phyloP scores from a whole-genome alignment of 2,888 invertebrate genomes.

The Agrypnus murinus region DNA sequence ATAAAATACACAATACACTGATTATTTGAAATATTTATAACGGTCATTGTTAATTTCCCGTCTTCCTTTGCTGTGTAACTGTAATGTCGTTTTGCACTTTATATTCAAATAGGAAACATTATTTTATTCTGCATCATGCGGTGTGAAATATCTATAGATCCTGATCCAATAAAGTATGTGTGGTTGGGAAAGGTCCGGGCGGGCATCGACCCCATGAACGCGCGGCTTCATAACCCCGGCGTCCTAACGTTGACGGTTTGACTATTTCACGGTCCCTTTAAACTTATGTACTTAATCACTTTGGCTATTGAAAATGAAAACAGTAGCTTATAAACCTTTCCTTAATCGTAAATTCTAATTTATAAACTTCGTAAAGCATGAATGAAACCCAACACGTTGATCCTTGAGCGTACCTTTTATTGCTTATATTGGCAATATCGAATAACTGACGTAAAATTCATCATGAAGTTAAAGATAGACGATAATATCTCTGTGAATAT shows the following conservation, averaged over 20 bases:
- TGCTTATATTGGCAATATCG: too few species aligned
- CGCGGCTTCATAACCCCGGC: constrained; percentile 39
- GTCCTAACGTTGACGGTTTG: constrained; percentile 31
- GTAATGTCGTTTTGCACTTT: constrained; percentile 41
- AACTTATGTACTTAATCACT: constrained; percentile 9
- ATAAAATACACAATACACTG: background rate
- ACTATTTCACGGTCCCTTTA: constrained; percentile 37
- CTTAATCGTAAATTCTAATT: background rate
- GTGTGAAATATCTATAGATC: constrained; percentile 53
- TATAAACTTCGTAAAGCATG: too few species aligned
- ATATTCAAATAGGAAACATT: constrained; percentile 43
- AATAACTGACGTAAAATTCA: too few species aligned
- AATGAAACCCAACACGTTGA: too few species aligned
- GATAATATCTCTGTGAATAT: too few species aligned
- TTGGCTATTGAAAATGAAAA: constrained; percentile 9
- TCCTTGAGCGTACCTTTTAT: too few species aligned
- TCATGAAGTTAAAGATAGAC: too few species aligned
- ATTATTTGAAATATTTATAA: constrained; percentile 31
- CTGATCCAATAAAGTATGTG: constrained; percentile 52
- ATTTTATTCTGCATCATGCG: constrained; percentile 44
- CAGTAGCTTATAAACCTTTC: background rate
- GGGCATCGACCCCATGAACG: constrained; percentile 46
- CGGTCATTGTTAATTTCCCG: constrained; percentile 15
- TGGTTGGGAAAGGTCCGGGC: constrained; percentile 52
- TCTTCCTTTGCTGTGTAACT: constrained; percentile 40